Conservation (phyloP, 2,888 invertebrate species). For the Agonum fuliginosum region DNA sequence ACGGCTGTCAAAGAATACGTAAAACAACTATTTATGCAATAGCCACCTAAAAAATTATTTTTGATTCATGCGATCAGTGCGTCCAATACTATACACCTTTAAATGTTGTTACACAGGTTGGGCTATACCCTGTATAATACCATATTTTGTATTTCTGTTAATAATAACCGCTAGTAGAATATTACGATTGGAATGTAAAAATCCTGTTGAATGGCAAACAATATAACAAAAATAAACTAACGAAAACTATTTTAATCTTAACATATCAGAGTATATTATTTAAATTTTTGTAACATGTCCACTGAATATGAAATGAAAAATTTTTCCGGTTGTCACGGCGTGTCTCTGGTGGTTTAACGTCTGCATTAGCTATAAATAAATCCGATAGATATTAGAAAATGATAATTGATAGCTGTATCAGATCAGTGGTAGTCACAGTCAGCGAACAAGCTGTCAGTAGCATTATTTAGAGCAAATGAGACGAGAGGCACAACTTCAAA, state of each 20-base stretch:
- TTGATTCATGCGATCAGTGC: too few relatives aligned
- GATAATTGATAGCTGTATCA: conserved; percentile 23
- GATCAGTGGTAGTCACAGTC: conserved; percentile 18
- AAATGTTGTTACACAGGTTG: too few relatives aligned
- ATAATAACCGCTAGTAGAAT: too few relatives aligned
- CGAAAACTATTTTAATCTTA: too few relatives aligned
- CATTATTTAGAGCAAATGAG: conserved; percentile 30
- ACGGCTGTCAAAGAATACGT: too few relatives aligned
- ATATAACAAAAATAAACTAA: neutral
- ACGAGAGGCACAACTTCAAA: conserved; percentile 21
- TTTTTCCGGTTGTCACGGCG: conserved; percentile 20
- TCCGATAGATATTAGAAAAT: conserved; percentile 40
- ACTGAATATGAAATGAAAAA: neutral
- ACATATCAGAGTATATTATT: neutral
- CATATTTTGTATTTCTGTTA: too few relatives aligned
- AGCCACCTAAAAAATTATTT: too few relatives aligned
- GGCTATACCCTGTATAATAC: too few relatives aligned
- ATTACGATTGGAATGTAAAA: too few relatives aligned
- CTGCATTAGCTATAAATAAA: conserved; percentile 26
- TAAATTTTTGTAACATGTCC: conserved; percentile 20
- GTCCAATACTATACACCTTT: too few relatives aligned
- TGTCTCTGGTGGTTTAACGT: conserved; percentile 23
- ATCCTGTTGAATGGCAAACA: too few relatives aligned
- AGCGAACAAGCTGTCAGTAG: conserved; percentile 13
- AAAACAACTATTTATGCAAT: too few relatives aligned